Conservation (phyloP, 2,113 vertebrate species). For the Notothenia rossii region DNA sequence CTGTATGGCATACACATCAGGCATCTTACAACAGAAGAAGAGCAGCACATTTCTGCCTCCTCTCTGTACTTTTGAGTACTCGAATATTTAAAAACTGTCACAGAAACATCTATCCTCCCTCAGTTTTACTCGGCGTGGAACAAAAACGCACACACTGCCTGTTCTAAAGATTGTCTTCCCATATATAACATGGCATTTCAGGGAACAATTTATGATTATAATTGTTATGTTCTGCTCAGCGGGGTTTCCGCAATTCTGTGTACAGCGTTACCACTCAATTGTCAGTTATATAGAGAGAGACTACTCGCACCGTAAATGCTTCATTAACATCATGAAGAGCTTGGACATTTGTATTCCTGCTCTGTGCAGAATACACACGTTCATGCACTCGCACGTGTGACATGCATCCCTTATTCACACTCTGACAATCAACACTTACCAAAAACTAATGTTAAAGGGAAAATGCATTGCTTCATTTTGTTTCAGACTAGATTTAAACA, state of each 20-base stretch:
- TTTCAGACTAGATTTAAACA: neutral
- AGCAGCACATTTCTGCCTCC: neutral
- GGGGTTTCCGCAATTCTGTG: constrained; percentile 12
- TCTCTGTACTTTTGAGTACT: neutral
- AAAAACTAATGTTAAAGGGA: neutral
- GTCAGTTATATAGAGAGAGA: constrained; percentile 15
- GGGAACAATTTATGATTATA: constrained; percentile 41
- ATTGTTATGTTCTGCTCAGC: constrained; percentile 35
- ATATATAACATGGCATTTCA: constrained; percentile 27
- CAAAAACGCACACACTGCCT: neutral
- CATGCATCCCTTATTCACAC: neutral
- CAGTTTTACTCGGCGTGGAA: constrained; percentile 7
- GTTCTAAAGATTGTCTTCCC: neutral
- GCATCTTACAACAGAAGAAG: neutral
- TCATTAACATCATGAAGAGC: constrained; percentile 32
- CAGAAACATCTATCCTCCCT: neutral
- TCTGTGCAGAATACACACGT: neutral
- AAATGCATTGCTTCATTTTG: neutral
- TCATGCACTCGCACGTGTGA: constrained; percentile 9
- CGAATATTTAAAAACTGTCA: neutral
- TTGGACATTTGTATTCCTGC: constrained; percentile 21
- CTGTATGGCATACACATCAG: constrained; percentile 18
- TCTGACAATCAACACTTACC: neutral
- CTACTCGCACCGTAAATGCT: constrained; percentile 18
- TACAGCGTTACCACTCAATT: constrained; percentile 28